Evolutionary conservation across 2,888 invertebrate species (phyloP).

Genomic region (Operophtera brumata): DNA sequence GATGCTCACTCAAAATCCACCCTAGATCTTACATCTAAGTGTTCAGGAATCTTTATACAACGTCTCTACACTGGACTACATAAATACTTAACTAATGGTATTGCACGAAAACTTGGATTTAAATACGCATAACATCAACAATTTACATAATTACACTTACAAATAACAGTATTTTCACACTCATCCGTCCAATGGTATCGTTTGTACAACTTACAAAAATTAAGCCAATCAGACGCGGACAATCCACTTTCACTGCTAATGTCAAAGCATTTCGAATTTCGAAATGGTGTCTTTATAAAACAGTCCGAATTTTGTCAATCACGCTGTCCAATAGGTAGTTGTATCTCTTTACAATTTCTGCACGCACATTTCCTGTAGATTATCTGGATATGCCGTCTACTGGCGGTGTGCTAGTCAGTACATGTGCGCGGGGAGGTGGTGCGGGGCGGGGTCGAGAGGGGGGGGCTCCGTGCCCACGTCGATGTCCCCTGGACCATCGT

Average conservation of each 20-base stretch:
- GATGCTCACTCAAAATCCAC: constrained; percentile 18
- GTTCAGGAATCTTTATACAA: constrained; percentile 64
- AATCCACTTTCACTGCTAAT: constrained; percentile 6
- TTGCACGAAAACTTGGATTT: constrained; percentile 72
- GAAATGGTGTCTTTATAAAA: constrained; percentile 3
- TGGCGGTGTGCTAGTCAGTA: constrained; percentile 29
- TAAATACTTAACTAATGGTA: constrained; percentile 78
- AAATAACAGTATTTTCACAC: constrained; percentile 31
- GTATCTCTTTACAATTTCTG: not conserved
- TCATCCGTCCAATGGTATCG: not conserved
- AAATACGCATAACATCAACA: constrained; percentile 58
- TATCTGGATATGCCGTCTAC: not conserved
- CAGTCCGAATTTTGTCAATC: not conserved
- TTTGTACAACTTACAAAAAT: not conserved
- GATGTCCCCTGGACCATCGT: constrained; percentile 72
- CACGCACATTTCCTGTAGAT: not conserved
- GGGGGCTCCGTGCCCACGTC: constrained; percentile 76
- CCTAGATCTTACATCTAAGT: constrained; percentile 20
- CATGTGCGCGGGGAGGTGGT: constrained; percentile 36
- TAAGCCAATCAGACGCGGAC: constrained; percentile 7
- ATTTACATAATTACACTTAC: constrained; percentile 76
- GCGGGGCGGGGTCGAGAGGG: constrained; percentile 50
- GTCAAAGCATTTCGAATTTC: not conserved
- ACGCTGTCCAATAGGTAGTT: not conserved
- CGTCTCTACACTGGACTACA: constrained; percentile 65